Evolutionary conservation across 1,140 invertebrate species (phyloP).

Genomic region (Paraescarpia echinospica): DNA sequence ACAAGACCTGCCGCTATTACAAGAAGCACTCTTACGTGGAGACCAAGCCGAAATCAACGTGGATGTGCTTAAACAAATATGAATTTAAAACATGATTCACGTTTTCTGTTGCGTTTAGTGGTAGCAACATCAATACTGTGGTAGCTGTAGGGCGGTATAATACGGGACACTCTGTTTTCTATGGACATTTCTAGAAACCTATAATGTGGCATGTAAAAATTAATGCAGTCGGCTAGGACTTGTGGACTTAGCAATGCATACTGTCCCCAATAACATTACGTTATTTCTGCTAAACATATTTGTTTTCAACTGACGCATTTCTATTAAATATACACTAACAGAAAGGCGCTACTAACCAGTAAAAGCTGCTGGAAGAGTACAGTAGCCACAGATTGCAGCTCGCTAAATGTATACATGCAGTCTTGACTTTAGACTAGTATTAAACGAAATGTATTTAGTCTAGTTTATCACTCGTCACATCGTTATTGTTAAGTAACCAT

Average conservation of each 20-base stretch:
- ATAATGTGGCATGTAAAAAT: not conserved
- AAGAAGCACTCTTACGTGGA: not conserved
- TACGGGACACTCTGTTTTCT: not conserved
- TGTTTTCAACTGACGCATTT: not conserved
- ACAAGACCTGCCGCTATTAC: no score
- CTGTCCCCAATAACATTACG: not conserved
- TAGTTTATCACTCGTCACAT: not conserved
- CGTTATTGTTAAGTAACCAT: not conserved
- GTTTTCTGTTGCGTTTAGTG: not conserved
- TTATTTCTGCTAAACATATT: not conserved
- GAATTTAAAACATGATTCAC: not conserved
- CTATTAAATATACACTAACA: not conserved
- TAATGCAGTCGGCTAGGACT: not conserved
- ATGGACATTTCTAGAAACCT: not conserved
- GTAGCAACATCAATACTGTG: not conserved
- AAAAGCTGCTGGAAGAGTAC: not conserved
- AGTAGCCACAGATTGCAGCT: not conserved
- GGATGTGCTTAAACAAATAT: not conserved
- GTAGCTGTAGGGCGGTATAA: not conserved
- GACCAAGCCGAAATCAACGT: not conserved
- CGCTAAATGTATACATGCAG: not conserved
- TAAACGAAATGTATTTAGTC: not conserved
- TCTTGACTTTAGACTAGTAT: not conserved
- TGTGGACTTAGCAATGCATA: not conserved
- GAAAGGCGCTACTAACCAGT: not conserved